A percentile compares a stretch with the other conserved stretches of the same genome.
These are phyloP conservation scores for Drosophila demipolita DNA, from an alignment of 2,888 invertebrate species.

Conservation along the genomic window DNA sequence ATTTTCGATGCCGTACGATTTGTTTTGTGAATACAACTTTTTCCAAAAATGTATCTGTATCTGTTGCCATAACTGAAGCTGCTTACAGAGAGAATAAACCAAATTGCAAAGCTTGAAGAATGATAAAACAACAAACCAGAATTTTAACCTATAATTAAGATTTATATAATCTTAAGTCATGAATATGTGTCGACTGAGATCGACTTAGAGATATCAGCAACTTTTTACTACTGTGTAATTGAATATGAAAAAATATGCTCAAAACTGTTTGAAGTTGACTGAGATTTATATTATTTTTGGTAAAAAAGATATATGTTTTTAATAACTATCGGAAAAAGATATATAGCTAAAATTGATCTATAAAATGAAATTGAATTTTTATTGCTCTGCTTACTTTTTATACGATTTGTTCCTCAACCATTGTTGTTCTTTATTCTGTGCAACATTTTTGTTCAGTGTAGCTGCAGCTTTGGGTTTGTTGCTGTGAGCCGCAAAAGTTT, in stretches of 20 bases:
- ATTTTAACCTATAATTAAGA: background rate
- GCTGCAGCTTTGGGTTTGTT: slow-evolving; percentile 23
- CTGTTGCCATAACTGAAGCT: slow-evolving; percentile 18
- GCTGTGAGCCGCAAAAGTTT: slow-evolving; percentile 46
- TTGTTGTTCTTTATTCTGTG: background rate
- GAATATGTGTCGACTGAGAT: background rate
- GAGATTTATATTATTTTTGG: background rate
- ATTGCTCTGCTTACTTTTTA: background rate
- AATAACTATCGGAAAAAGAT: background rate
- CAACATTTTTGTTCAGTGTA: slow-evolving; percentile 11
- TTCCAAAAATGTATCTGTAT: slow-evolving; percentile 68
- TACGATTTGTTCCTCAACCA: too few species aligned
- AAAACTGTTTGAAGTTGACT: too few species aligned
- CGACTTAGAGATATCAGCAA: background rate
- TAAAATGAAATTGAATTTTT: background rate
- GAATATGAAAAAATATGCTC: background rate
- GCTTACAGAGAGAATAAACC: background rate
- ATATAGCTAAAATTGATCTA: background rate
- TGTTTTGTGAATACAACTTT: slow-evolving; percentile 76
- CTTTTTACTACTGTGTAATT: background rate
- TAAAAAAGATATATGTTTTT: background rate
- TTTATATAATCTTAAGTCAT: background rate
- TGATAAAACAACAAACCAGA: background rate
- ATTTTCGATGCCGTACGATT: slow-evolving; percentile 78
- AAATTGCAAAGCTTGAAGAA: background rate